Conservation (phyloP, 2,113 vertebrate species). For the Notothenia rossii region DNA sequence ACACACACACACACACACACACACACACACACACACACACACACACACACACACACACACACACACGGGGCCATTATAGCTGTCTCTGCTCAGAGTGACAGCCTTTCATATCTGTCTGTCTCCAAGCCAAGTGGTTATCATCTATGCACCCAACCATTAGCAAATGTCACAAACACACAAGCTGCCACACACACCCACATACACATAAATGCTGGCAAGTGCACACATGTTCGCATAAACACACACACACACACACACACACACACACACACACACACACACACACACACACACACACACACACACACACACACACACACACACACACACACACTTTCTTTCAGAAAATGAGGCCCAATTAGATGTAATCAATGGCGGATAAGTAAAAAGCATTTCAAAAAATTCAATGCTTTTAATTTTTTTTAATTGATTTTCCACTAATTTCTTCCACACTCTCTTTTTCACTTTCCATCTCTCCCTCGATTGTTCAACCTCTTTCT, state of each 20-base stretch:
- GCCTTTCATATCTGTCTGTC: conserved; percentile 81
- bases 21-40: conserved; percentile 42
- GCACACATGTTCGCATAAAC: conserved; percentile 18
- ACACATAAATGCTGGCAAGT: neutral
- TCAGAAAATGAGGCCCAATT: conserved; percentile 85
- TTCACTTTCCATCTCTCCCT: conserved; percentile 1
- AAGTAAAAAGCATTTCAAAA: conserved; percentile 82
- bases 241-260: neutral
- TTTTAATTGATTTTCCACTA: conserved; percentile 72
- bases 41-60: conserved; percentile 25
- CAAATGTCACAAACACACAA: conserved; percentile 80
- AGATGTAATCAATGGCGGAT: conserved; percentile 84
- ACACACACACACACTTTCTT: conserved; percentile 39
- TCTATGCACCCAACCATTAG: conserved; percentile 80
- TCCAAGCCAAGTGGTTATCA: conserved; percentile 79
- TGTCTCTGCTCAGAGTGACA: conserved; percentile 76
- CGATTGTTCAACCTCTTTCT: conserved; percentile 24
- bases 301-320: conserved; percentile 7
- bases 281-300: neutral
- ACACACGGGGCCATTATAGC: conserved; percentile 73
- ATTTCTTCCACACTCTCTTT: conserved; percentile 34
- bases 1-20: conserved; percentile 33
- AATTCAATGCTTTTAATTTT: conserved; percentile 78
- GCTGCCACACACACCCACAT: neutral
- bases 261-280: neutral